Evolutionary conservation across 2,797 vertebrate species (phyloP), one percentile per base, ranked within the genome.

Genomic region (Lutjanus campechanus): DNA sequence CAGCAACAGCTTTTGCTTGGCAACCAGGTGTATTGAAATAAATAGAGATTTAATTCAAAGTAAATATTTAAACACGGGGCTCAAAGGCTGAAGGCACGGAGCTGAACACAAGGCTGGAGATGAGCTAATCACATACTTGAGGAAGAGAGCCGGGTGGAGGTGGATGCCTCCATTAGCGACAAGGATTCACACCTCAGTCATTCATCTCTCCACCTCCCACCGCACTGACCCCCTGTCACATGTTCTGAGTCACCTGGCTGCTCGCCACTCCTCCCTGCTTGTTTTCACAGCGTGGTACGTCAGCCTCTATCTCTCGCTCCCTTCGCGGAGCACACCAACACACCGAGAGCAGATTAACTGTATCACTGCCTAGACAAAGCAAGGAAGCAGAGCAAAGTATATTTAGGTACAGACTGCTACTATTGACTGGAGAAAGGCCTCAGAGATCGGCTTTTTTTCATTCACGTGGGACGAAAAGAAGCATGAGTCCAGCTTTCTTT

Each of bases 371-470:
- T 72, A 84, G 85, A 92, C 83, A 56, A 65, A 69, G 79, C 55
- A 79, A 77, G 79, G 54, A 74, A 83, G 84, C 83, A 80, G 71
- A 88, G 82, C 20, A 61, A 71, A 84, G 85, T 93, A 91, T 91
- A 93, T 94, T 94, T 94, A 94, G 93, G 76, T 80, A 73, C 93
- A 94, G 90, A 90, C 93, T 87, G 88, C 90, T 87, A 79, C 88
- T 90, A 93, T 89, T 90, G 94, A 94, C 92, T 90, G 89, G 69
- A 90, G 87, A 75, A 85, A 88, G 84, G 88, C 82, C 79, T 92
- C 80, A 73, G 79, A 90, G 89, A 85, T 77, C 22, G 51, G 62
- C 82, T 89, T 87, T 85, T 36, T 76, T 88, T 88, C 83, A 76
- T 90, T 90, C 72, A 88, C 13, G 92, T 95, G 89, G 94, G 94